Conservation (phyloP, 2,113 vertebrate genomes). For the Plecotus auritus region DNA sequence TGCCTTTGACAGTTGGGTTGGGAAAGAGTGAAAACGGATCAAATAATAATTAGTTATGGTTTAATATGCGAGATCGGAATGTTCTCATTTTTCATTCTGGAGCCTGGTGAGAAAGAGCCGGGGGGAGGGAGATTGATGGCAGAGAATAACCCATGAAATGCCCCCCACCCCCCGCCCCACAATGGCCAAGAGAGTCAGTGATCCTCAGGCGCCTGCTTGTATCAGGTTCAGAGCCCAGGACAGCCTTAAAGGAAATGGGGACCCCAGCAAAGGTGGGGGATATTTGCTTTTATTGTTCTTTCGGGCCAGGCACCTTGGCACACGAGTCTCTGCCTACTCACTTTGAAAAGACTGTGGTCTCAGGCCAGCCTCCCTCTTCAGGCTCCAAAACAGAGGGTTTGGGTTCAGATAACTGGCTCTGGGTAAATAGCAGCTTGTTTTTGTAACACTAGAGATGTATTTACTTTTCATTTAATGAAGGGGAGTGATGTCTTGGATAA, state of each 20-base stretch:
- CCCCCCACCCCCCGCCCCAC: background rate
- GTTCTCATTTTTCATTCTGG: conserved; percentile 56
- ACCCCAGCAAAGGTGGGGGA: background rate
- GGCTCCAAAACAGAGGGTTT: background rate
- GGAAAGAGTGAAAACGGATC: conserved; percentile 28
- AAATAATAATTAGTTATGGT: conserved; percentile 58
- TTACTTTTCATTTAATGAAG: conserved; percentile 49
- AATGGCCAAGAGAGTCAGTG: conserved; percentile 52
- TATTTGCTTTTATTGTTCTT: background rate
- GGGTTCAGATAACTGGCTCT: conserved; percentile 11
- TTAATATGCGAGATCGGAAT: conserved; percentile 14
- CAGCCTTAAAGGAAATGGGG: conserved; percentile 10
- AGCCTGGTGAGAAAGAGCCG: conserved; percentile 38
- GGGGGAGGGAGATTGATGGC: conserved; percentile 3
- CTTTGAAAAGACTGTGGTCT: background rate
- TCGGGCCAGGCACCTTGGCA: conserved; percentile 12
- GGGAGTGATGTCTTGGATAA: conserved; percentile 1
- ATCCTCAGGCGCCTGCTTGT: background rate
- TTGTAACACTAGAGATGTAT: background rate
- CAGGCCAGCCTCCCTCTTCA: background rate
- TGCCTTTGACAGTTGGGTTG: conserved; percentile 27
- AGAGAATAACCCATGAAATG: background rate
- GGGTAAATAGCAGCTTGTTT: conserved; percentile 50
- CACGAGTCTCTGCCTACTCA: background rate
- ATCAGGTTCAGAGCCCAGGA: conserved; percentile 30